These are phyloP conservation scores for Lanistes nyassanus DNA, from an alignment of 1,140 invertebrate genomes.

Conservation along the genomic window DNA sequence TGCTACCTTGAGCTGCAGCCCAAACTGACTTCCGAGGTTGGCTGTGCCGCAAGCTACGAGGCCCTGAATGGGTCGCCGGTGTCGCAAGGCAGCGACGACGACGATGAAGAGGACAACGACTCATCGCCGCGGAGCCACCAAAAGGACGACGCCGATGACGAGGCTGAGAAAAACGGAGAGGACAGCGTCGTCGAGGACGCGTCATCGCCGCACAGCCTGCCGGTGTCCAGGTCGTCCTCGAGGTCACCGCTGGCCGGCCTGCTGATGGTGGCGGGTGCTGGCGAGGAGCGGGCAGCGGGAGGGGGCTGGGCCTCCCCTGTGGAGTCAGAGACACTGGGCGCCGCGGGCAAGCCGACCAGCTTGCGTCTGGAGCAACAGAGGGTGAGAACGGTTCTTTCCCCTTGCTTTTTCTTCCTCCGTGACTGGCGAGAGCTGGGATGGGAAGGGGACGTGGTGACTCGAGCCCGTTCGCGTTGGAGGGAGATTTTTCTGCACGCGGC, in stretches of 20 bases:
- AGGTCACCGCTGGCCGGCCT: neutral
- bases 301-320: neutral
- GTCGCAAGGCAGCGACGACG: neutral
- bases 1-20: slow-evolving; percentile 4
- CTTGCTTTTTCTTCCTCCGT: too few relatives aligned
- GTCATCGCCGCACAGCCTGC: neutral
- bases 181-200: slow-evolving; percentile 7
- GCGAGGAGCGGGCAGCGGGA: neutral
- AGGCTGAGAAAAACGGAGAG: slow-evolving; percentile 16
- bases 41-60: neutral
- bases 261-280: neutral
- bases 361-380: neutral
- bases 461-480: too few relatives aligned
- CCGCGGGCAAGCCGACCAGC: neutral
- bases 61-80: neutral
- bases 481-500: neutral
- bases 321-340: neutral
- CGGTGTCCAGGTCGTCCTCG: neutral
- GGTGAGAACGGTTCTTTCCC: neutral
- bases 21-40: neutral
- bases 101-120: neutral
- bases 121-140: neutral
- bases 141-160: neutral
- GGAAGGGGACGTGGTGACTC: too few relatives aligned
- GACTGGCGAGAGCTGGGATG: too few relatives aligned